Base-by-base conservation (phyloP, 2,888 invertebrate genomes). In the Orthosia gracilis region DNA sequence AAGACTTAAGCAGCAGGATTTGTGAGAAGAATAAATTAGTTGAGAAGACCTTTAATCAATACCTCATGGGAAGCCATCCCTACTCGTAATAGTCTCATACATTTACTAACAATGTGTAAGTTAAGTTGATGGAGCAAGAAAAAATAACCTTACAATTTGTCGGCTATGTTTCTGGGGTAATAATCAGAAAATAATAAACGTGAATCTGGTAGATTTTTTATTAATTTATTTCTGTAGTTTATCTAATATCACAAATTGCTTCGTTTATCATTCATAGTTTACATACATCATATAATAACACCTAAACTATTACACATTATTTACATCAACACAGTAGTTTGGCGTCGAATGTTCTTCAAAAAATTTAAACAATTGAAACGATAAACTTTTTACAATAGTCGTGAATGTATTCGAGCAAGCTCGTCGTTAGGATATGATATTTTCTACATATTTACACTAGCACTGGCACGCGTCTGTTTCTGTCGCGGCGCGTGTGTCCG, bases 231-330 rank as follows among this genome's bases (percentile, higher is more conserved):
- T 79, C 77, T 69, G n/a, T 72, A 69, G n/a, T 61, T 78, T 85
- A 81, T 76, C 83, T 89, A 91, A 84, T 89, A 90, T 91, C 91
- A 91, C 90, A 91, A 89, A 85, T 90, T 76, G 85, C 86, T 88
- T 89, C 87, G 79, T 77, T 76, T 57, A 17, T 40, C 63, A 58
- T 69, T 61, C 18, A 11, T 52, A 57, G 26, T 26, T 31, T 59
- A 61, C 45, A 17, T 61, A 61, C 7, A 21, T 54, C 63, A 18
- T 58, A 11, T 58, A 52, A 11, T 58, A 52, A 72, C 18, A n/a
- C n/a, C 50, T 23, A 15, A 31, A 45, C n/a, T 55, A 40, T 17
- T 7, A 54, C 15, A 50, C 31, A 12, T 23, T 64, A 75, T 73
- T 62, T 76, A 79, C 65, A 71, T 67, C 55, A 58, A 52, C 59